phyloP scores from a whole-genome alignment of 2,797 vertebrate species.

The Hippopotamyrus pictus region DNA sequence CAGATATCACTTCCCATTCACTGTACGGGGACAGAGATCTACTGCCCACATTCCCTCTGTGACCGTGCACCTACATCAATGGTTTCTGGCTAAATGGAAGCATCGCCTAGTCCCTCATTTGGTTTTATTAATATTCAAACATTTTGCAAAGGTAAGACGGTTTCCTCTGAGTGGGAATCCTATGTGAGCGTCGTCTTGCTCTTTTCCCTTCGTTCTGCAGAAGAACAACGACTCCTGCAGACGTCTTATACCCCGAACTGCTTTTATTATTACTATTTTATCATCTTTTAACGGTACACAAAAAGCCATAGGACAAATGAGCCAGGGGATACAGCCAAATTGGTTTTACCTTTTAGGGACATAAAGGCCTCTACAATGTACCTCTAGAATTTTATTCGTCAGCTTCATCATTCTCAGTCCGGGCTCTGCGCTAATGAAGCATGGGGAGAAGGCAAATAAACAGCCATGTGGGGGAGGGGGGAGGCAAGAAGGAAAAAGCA shows the following conservation, averaged over 20 bases:
- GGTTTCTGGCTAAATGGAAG: too few species aligned
- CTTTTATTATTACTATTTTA: slow-evolving; percentile 4
- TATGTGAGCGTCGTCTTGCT: neutral
- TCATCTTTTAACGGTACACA: neutral
- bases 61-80: neutral
- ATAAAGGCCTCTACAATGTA: slow-evolving; percentile 13
- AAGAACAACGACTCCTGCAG: neutral
- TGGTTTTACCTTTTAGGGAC: slow-evolving; percentile 12
- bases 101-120: neutral
- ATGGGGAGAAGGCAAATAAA: neutral
- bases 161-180: neutral
- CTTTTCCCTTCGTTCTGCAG: neutral
- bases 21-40: neutral
- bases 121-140: neutral
- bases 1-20: slow-evolving; percentile 22
- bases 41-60: neutral
- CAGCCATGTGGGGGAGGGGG: neutral
- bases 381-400: neutral
- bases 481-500: neutral
- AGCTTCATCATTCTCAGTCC: slow-evolving; percentile 8
- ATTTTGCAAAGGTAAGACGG: neutral
- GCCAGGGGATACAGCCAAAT: neutral
- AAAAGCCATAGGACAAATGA: neutral
- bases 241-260: too few species aligned
- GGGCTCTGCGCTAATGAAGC: neutral